Evolutionary conservation across 2,888 invertebrate species (phyloP).

Genomic region (Tinea pellionella): DNA sequence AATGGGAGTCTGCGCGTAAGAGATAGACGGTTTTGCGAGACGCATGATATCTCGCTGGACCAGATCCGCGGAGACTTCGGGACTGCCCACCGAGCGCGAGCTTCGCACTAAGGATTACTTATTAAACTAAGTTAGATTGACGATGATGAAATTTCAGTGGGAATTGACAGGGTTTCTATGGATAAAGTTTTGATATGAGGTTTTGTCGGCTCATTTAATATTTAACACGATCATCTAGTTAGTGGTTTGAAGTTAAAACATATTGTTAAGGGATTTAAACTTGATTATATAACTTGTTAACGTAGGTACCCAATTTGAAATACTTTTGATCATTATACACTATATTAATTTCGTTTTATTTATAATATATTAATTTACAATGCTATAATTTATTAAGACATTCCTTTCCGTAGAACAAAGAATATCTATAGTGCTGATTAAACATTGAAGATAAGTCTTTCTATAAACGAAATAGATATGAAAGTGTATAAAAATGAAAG

Average conservation of each 20-base stretch:
- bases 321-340: no score
- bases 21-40: constrained; percentile 52
- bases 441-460: no score
- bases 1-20: constrained; percentile 38
- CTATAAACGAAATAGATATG: no score
- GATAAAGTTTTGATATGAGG: constrained; percentile 54
- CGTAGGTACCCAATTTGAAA: no score
- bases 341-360: no score
- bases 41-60: constrained; percentile 50
- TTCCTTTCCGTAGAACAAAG: no score
- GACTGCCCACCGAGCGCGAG: constrained; percentile 47
- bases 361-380: no score
- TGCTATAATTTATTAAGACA: no score
- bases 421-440: no score
- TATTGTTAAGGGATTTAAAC: background rate
- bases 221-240: constrained; percentile 18
- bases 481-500: no score
- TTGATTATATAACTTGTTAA: background rate
- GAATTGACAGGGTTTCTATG: constrained; percentile 44
- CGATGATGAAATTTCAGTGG: constrained; percentile 69
- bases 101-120: constrained; percentile 44
- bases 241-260: background rate
- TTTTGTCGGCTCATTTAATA: constrained; percentile 55
- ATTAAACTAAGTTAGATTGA: constrained; percentile 63
- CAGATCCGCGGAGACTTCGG: constrained; percentile 39